Base-by-base conservation (phyloP, 2,888 invertebrate genomes). In the Campopleginae sp. region DNA sequence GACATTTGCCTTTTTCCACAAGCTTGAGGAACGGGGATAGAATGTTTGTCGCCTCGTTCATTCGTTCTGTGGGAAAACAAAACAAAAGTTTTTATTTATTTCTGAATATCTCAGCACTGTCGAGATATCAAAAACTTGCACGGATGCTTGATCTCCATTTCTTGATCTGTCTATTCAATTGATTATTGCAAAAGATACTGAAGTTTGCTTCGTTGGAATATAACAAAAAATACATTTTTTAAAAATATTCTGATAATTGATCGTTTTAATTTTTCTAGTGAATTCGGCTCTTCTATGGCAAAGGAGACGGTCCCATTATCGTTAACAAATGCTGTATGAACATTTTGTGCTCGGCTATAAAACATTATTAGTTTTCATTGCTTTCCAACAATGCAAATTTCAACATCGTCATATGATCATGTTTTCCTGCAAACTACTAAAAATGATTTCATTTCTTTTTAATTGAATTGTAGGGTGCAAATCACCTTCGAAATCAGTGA, bases 401-500 rank as follows among this genome's bases (percentile, higher is more conserved):
- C n/a, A n/a, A n/a, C n/a, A n/a, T n/a, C n/a, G n/a, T n/a, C n/a
- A n/a, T n/a, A n/a, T n/a, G n/a, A n/a, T n/a, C n/a, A n/a, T n/a
- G 38, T 38, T 38, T 38, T 38, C 7, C 10, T 38, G 8, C 38
- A 38, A 1, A 54, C 2, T 23, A 27, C 27, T 27, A 27, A 14
- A 58, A 23, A 58, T 4, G 27, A 27, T 14, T 58, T 3, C 4
- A 23, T 23, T 23, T 23, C 12, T 23, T 58, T 14, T 12, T 4
- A 7, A 27, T 58, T 12, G 1, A 27, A 14, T 58, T 2, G 5
- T 27, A 58, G 14, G 14, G 14, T 27, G 12, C 27, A 51, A 51
- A 80, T 42, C 96, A 92, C 95, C 95, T 95, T 97, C 96, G 91
- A 97, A 98, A 93, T 98, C 98, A 85, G 96, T 95, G 74, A 97